Evolutionary conservation across 2,888 invertebrate genomes (phyloP).

Genomic region (Eurytoma californica): DNA sequence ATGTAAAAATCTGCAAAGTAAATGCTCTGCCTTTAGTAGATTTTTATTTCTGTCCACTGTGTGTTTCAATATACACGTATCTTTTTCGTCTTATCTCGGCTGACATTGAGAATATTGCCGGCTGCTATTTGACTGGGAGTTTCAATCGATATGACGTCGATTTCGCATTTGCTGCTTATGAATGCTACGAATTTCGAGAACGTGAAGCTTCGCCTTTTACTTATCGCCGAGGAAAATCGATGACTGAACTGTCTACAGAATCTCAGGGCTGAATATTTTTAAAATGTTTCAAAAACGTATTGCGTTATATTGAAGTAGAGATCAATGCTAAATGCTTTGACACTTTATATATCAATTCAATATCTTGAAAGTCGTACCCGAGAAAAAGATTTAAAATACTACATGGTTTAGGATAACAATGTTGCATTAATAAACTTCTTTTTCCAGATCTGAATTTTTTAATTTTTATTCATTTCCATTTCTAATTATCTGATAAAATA

Average conservation of each 20-base stretch:
- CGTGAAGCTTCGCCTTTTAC: not conserved
- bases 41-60: not conserved
- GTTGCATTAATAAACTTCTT: too few relatives aligned
- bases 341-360: too few relatives aligned
- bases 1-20: not conserved
- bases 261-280: too few relatives aligned
- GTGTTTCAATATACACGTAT: not conserved
- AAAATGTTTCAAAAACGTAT: too few relatives aligned
- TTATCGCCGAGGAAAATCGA: not conserved
- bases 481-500: too few relatives aligned
- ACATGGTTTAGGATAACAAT: too few relatives aligned
- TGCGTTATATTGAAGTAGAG: too few relatives aligned
- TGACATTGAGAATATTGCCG: slow-evolving; percentile 23
- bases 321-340: too few relatives aligned
- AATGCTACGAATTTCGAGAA: not conserved
- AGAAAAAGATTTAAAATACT: too few relatives aligned
- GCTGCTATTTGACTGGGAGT: slow-evolving; percentile 11
- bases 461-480: too few relatives aligned
- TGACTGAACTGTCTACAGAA: not conserved
- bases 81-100: not conserved
- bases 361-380: too few relatives aligned
- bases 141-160: not conserved
- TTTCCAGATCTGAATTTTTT: too few relatives aligned
- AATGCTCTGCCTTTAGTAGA: not conserved
- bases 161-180: not conserved